These are phyloP conservation scores for Pristionchus exspectatus DNA, from an alignment of 2,888 invertebrate genomes.

Conservation along the genomic window DNA sequence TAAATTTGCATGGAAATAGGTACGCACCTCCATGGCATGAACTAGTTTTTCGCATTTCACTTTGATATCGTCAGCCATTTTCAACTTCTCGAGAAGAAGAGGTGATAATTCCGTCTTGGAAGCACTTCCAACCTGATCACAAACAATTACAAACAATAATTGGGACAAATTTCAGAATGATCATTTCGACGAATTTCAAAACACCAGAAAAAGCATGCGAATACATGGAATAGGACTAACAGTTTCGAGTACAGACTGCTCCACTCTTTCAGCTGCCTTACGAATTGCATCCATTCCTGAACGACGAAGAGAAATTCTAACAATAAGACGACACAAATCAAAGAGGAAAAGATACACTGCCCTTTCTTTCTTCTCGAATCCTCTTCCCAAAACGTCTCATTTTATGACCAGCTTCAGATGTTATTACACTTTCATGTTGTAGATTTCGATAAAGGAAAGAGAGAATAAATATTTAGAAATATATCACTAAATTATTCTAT, in stretches of 20 bases:
- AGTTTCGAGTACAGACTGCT: conserved; percentile 49
- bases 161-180: neutral
- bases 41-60: conserved; percentile 35
- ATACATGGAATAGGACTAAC: conserved; percentile 15
- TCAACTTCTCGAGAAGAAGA: conserved; percentile 33
- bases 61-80: conserved; percentile 52
- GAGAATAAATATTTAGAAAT: neutral
- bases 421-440: conserved; percentile 15
- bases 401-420: conserved; percentile 10
- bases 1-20: neutral
- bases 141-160: too few species aligned
- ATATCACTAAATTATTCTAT: neutral
- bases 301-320: neutral
- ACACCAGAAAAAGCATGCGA: neutral
- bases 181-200: neutral
- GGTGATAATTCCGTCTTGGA: conserved; percentile 50
- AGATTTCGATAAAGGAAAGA: neutral
- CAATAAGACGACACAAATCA: neutral
- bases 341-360: neutral
- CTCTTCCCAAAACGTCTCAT: neutral
- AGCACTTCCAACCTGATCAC: conserved; percentile 39
- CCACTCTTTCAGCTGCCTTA: conserved; percentile 48
- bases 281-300: conserved; percentile 45
- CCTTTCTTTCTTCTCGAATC: neutral
- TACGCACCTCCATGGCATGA: conserved; percentile 39